These are phyloP conservation scores for Lordiphosa stackelbergi DNA, from an alignment of 1,140 invertebrate species.

Conservation along the genomic window DNA sequence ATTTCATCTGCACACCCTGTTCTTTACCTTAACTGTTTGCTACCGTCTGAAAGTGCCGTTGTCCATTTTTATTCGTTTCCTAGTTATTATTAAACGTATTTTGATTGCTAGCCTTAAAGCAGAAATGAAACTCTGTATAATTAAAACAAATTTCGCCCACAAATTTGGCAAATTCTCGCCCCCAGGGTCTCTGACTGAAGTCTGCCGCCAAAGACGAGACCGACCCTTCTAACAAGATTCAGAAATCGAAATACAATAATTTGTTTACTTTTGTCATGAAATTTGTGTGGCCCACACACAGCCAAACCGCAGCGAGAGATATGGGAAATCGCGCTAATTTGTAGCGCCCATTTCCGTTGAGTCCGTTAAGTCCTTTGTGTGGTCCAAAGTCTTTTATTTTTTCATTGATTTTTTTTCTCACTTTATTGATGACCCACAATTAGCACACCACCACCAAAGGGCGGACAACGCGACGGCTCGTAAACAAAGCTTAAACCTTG, in stretches of 20 bases:
- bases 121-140: constrained; percentile 32
- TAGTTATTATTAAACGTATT: constrained; percentile 43
- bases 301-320: constrained; percentile 14
- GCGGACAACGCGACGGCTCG: constrained; percentile 13
- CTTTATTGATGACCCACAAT: constrained; percentile 63
- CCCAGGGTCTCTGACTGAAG: constrained; percentile 41
- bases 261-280: constrained; percentile 66
- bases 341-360: constrained; percentile 67
- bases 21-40: constrained; percentile 9
- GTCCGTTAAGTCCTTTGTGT: constrained; percentile 52
- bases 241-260: constrained; percentile 34
- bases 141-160: constrained; percentile 54
- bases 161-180: constrained; percentile 32
- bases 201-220: constrained; percentile 35
- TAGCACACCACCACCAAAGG: constrained; percentile 49
- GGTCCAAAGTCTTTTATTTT: constrained; percentile 25
- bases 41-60: constrained; percentile 3
- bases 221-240: constrained; percentile 43
- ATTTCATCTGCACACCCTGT: no score
- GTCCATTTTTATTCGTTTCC: constrained; percentile 3
- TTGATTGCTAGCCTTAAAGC: constrained; percentile 36
- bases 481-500: constrained; percentile 60
- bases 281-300: constrained; percentile 41
- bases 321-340: constrained; percentile 52
- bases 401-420: not conserved